phyloP scores from a whole-genome alignment of 2,113 vertebrate species.

The Trogon surrucura region DNA sequence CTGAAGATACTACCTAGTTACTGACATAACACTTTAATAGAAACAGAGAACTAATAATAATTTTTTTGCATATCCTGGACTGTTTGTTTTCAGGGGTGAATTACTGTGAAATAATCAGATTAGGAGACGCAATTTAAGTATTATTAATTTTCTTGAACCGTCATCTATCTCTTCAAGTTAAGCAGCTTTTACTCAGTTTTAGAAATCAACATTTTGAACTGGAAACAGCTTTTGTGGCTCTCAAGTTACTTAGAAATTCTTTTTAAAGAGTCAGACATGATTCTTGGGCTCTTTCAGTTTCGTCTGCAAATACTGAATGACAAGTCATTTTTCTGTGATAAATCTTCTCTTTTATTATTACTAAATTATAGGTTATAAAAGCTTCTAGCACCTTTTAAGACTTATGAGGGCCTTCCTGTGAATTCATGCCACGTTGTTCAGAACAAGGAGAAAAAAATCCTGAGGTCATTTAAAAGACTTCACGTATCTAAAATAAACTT shows the following conservation, averaged over 20 bases:
- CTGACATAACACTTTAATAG: background rate
- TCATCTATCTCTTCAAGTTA: background rate
- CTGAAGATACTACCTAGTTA: background rate
- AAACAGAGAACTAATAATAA: background rate
- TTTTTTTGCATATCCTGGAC: background rate
- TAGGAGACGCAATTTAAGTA: background rate
- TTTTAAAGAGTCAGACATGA: background rate
- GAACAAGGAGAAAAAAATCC: background rate
- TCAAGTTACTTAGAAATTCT: background rate
- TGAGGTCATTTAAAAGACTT: background rate
- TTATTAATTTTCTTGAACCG: background rate
- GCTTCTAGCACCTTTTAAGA: background rate
- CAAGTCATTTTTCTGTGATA: background rate
- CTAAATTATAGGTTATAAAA: background rate
- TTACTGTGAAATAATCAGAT: background rate
- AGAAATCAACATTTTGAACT: conserved; percentile 14
- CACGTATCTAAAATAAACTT: background rate
- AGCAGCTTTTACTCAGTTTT: background rate
- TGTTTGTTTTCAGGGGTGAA: background rate
- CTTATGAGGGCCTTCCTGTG: background rate
- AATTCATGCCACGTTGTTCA: background rate
- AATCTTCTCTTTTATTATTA: background rate
- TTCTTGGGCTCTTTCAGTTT: background rate
- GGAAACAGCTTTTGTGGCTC: background rate
- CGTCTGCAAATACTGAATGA: background rate